phyloP scores from a whole-genome alignment of 2,888 invertebrate species.

The Polyommatus icarus region DNA sequence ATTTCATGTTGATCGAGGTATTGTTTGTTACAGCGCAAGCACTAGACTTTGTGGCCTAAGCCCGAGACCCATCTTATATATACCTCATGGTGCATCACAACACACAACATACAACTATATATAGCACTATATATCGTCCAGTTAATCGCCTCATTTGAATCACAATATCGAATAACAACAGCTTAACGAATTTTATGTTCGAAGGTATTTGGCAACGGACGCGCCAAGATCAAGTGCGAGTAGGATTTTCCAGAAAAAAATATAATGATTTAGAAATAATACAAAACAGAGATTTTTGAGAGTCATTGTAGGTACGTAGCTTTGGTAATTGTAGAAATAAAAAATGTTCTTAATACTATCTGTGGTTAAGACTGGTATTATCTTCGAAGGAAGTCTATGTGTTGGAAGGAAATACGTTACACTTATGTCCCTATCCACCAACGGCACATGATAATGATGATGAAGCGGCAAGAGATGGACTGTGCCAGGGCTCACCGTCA shows the following conservation, averaged over 20 bases:
- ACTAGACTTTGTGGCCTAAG: background rate
- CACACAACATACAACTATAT: background rate
- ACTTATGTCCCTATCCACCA: too few species aligned
- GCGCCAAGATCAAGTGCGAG: background rate
- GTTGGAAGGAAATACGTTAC: too few species aligned
- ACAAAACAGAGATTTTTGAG: background rate
- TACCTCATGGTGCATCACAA: background rate
- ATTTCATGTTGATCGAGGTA: conserved; percentile 40
- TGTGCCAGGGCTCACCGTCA: too few species aligned
- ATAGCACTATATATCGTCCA: background rate
- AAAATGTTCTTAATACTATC: background rate
- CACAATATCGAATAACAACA: conserved; percentile 6
- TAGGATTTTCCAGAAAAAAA: background rate
- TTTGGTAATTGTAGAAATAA: background rate
- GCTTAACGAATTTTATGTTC: background rate
- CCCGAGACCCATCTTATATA: conserved; percentile 8
- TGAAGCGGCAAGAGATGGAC: too few species aligned
- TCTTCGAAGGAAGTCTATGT: too few species aligned
- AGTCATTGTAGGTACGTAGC: background rate
- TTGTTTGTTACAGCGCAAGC: conserved; percentile 16
- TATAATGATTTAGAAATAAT: background rate
- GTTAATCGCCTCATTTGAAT: conserved; percentile 13
- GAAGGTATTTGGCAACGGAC: conserved; percentile 7
- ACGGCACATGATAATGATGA: too few species aligned
- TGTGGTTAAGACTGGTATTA: too few species aligned